phyloP scores from a whole-genome alignment of 2,888 invertebrate genomes.

The Halocaridina rubra region DNA sequence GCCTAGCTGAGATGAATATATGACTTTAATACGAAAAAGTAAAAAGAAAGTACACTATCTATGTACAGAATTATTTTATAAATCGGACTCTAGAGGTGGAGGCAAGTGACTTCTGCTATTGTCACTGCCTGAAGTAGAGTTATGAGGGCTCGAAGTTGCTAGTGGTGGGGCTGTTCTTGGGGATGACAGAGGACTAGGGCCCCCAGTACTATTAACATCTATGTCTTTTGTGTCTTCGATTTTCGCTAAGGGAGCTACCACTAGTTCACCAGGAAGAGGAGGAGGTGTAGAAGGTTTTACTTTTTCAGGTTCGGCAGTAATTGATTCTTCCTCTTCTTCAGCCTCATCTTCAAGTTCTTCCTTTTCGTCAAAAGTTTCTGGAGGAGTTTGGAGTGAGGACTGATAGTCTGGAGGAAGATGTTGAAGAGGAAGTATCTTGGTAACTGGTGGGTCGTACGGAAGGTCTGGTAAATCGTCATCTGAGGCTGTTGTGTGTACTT shows the following conservation, averaged over 20 bases:
- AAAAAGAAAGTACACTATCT: no score
- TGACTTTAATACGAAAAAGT: no score
- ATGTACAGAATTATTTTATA: no score
- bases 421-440: constrained; percentile 1
- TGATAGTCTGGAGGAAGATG: constrained; percentile 29
- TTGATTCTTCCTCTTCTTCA: background rate
- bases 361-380: constrained; percentile 1
- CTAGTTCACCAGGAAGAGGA: constrained; percentile 19
- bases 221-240: constrained; percentile 24
- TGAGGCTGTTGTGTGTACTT: constrained; percentile 57
- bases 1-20: no score
- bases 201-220: background rate
- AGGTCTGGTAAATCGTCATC: constrained; percentile 44
- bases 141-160: constrained; percentile 59
- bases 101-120: constrained; percentile 9
- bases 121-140: constrained; percentile 6
- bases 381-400: background rate
- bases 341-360: background rate
- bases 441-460: background rate
- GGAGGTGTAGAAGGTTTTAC: constrained; percentile 32
- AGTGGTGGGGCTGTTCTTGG: constrained; percentile 33
- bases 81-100: constrained; percentile 59
- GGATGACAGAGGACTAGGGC: background rate
- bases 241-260: constrained; percentile 39
- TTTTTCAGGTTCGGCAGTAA: constrained; percentile 10